Conservation (phyloP, 2,797 vertebrate genomes). For the Ara ararauna region DNA sequence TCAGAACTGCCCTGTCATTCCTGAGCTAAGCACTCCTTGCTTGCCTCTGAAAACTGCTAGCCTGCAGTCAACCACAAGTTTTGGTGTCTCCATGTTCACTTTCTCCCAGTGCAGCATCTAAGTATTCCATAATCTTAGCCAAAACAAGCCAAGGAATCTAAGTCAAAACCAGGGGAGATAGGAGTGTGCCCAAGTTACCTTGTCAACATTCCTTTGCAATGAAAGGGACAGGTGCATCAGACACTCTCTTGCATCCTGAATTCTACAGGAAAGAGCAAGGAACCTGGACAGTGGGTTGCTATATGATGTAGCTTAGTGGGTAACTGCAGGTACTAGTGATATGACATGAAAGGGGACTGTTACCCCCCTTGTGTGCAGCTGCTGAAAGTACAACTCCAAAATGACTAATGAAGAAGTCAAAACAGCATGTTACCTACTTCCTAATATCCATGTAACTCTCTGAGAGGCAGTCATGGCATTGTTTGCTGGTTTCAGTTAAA, state of each 20-base stretch:
- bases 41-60: background rate
- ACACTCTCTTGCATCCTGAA: background rate
- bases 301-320: background rate
- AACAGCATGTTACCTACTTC: background rate
- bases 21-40: background rate
- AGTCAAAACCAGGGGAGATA: background rate
- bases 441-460: background rate
- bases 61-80: background rate
- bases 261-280: background rate
- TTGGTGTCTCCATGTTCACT: background rate
- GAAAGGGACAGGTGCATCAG: background rate
- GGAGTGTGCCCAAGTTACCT: background rate
- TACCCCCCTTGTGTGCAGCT: background rate
- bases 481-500: background rate
- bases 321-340: background rate
- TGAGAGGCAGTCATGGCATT: background rate
- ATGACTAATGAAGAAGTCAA: background rate
- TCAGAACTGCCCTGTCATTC: background rate
- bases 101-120: background rate
- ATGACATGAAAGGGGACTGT: background rate
- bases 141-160: background rate
- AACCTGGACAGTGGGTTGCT: background rate
- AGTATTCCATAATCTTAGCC: background rate
- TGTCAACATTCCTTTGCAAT: background rate
- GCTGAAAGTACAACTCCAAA: background rate